Percentiles rank a stretch among this genome's conserved stretches.
Conservation (phyloP, 2,888 invertebrate genomes). For the Physocephala rufipes region DNA sequence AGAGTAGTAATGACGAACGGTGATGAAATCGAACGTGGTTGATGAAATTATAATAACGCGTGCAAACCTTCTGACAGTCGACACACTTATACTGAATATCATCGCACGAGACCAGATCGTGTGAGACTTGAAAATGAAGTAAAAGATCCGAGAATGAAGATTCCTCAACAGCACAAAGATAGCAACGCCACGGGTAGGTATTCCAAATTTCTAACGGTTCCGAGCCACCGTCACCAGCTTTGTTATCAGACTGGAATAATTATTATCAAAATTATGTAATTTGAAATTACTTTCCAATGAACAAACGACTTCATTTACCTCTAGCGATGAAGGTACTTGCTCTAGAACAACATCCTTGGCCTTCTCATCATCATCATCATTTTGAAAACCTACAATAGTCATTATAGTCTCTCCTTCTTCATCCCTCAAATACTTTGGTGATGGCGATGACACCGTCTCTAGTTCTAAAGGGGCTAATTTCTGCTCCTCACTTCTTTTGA, state of each 20-base stretch:
- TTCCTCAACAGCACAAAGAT: slow-evolving; percentile 17
- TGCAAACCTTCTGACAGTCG: slow-evolving; percentile 52
- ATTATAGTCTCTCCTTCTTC: background rate
- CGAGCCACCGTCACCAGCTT: background rate
- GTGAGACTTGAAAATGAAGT: slow-evolving; percentile 9
- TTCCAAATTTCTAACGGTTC: slow-evolving; percentile 19
- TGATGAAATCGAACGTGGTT: slow-evolving; percentile 55
- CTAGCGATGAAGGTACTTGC: background rate
- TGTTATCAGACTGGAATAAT: background rate
- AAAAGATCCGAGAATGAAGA: slow-evolving; percentile 1
- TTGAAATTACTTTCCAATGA: background rate
- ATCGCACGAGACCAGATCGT: background rate
- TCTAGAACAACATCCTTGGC: background rate
- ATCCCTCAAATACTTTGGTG: background rate
- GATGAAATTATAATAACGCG: slow-evolving; percentile 51
- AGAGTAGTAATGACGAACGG: slow-evolving; percentile 46
- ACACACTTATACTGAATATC: slow-evolving; percentile 49
- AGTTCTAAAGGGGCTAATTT: background rate
- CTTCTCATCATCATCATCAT: slow-evolving; percentile 1
- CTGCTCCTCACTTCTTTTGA: background rate
- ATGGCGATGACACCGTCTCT: background rate
- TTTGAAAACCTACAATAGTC: background rate
- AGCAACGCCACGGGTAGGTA: slow-evolving; percentile 32
- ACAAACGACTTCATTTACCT: background rate
- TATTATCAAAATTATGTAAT: background rate